phyloP scores from a whole-genome alignment of 1,140 invertebrate genomes.

The Camponotus vicinus region DNA sequence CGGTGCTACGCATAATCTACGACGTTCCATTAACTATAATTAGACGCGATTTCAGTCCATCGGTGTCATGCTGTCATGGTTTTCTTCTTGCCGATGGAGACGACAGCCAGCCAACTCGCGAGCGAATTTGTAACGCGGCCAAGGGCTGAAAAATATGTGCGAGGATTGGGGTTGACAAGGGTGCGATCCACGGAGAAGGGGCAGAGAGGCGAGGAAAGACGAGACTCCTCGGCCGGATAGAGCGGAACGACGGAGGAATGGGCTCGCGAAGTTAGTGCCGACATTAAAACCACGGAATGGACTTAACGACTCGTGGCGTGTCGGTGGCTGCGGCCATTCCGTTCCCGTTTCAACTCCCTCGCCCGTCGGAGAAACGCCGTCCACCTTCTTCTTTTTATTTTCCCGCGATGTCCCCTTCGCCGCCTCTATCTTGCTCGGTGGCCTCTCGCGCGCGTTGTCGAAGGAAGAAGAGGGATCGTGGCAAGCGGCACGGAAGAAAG shows the following conservation, averaged over 20 bases:
- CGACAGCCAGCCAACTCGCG: slow-evolving; percentile 43
- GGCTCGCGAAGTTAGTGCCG: slow-evolving; percentile 74
- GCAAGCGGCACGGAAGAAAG: slow-evolving; percentile 53
- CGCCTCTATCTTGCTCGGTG: neutral
- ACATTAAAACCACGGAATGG: slow-evolving; percentile 74
- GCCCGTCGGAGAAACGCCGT: neutral
- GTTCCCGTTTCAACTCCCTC: slow-evolving; percentile 24
- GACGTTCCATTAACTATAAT: slow-evolving; percentile 16
- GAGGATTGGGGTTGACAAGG: slow-evolving; percentile 68
- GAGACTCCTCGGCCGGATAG: slow-evolving; percentile 63
- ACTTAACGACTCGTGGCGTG: slow-evolving; percentile 76
- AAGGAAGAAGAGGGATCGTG: slow-evolving; percentile 18
- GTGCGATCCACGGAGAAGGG: slow-evolving; percentile 38
- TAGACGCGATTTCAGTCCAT: slow-evolving; percentile 41
- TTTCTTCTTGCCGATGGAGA: slow-evolving; percentile 46
- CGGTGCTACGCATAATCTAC: neutral
- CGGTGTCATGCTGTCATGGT: slow-evolving; percentile 28
- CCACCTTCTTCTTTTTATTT: slow-evolving; percentile 42
- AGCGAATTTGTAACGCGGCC: slow-evolving; percentile 71
- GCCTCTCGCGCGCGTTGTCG: slow-evolving; percentile 32
- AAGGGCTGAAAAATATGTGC: slow-evolving; percentile 70
- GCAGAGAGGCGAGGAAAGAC: slow-evolving; percentile 31
- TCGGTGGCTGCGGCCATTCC: slow-evolving; percentile 63
- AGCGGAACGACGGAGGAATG: slow-evolving; percentile 66
- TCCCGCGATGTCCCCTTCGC: neutral